Evolutionary conservation across 1,140 invertebrate species (phyloP).

Genomic region (Leptopilina clavipes): DNA sequence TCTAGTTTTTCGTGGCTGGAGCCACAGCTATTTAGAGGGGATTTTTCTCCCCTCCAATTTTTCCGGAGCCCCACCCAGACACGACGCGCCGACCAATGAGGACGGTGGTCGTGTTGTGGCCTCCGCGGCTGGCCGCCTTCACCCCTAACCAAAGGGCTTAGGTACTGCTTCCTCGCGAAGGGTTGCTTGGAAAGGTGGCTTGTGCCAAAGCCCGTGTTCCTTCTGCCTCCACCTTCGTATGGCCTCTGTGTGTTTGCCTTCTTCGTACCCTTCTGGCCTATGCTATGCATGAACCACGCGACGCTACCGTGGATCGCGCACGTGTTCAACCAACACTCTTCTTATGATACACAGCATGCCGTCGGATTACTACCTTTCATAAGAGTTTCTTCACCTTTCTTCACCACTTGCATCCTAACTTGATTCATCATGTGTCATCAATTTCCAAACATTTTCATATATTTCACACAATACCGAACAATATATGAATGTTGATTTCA

Average conservation of each 20-base stretch:
- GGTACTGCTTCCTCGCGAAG: constrained; percentile 52
- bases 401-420: background rate
- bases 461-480: too few species aligned
- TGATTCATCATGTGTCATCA: constrained; percentile 7
- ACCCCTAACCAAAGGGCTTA: constrained; percentile 53
- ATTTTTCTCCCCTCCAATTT: constrained; percentile 73
- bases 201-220: constrained; percentile 47
- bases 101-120: constrained; percentile 75
- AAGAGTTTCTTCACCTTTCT: constrained; percentile 1
- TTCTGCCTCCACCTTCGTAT: constrained; percentile 41
- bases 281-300: constrained; percentile 15
- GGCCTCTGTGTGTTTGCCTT: background rate
- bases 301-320: constrained; percentile 24
- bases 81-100: constrained; percentile 72
- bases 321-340: constrained; percentile 31
- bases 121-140: constrained; percentile 74
- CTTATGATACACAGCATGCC: constrained; percentile 25
- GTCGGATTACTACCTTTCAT: background rate
- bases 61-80: constrained; percentile 73
- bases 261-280: background rate
- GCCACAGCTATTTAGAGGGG: constrained; percentile 73
- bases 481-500: background rate
- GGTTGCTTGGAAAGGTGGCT: constrained; percentile 45
- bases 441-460: background rate
- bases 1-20: constrained; percentile 73